Conservation (phyloP, 1,140 invertebrate species). For the Samia ricini region DNA sequence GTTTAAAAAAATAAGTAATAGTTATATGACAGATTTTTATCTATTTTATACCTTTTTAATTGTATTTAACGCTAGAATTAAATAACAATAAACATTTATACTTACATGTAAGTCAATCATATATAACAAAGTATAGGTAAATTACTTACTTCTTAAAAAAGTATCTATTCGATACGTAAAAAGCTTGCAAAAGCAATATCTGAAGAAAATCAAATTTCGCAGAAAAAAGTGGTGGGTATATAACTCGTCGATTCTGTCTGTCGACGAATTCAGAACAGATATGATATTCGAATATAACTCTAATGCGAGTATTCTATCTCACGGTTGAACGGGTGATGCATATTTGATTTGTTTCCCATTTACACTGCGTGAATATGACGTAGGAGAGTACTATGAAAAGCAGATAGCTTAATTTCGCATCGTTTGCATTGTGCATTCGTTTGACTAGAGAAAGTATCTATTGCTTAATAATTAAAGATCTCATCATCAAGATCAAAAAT, state of each 20-base stretch:
- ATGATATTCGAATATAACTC: constrained; percentile 41
- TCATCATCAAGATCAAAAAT: no score
- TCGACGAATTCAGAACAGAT: constrained; percentile 33
- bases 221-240: constrained; percentile 27
- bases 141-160: neutral
- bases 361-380: constrained; percentile 39
- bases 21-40: no score
- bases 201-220: constrained; percentile 25
- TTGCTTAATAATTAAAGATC: no score
- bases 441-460: neutral
- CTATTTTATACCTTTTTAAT: no score
- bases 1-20: no score
- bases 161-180: neutral
- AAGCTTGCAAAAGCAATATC: constrained; percentile 17
- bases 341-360: constrained; percentile 73
- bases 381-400: constrained; percentile 44
- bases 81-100: no score
- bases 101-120: no score
- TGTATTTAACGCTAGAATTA: no score
- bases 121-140: neutral
- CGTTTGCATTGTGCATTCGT: neutral
- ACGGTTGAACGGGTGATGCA: constrained; percentile 64
- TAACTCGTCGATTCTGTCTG: constrained; percentile 34
- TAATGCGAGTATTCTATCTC: constrained; percentile 69
- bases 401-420: constrained; percentile 17